Evolutionary conservation across 1,140 invertebrate species (phyloP), one percentile per base, ranked within the genome.

Genomic region (Drosophila azteca): DNA sequence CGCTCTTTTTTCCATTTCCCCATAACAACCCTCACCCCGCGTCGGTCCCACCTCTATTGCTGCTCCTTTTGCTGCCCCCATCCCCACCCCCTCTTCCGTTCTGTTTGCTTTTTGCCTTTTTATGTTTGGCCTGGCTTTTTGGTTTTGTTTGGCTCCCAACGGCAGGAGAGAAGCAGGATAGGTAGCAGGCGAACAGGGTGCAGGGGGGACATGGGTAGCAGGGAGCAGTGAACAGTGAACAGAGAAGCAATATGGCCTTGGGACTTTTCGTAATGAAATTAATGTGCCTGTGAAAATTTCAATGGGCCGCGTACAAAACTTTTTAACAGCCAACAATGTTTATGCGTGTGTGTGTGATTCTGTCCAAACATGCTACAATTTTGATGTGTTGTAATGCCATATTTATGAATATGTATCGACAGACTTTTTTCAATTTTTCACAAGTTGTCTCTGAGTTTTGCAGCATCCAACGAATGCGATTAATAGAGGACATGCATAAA

Each of bases 201-300:
- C 31, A 11, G 31, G 31, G 31, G 3, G 31, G 2, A 9, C n/a
- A n/a, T n/a, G n/a, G 31, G 31, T 7, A 2, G 29, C 29, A 31
- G 7, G 7, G 9, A 11, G 9, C 31, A 35, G 3, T 11, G 31
- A 11, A 3, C 31, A 11, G 29, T 11, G 9, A 54, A 44, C 31
- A 55, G 29, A 53, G 73, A 74, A 74, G 72, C 77, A 67, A 48
- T 57, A 70, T 82, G 79, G 79, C 79, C 79, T 83, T 83, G 79
- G 61, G 70, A 79, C 70, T 83, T 83, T 79, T 69, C 57, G 71
- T 78, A 83, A 83, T 62, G 75, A 55, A 83, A 83, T 83, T 83
- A 83, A 83, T 83, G 75, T 75, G 79, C 77, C 68, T 79, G 62
- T 67, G 62, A 83, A 83, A 83, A 64, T 80, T 71, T 80, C 77